Evolutionary conservation across 2,113 vertebrate species (phyloP).

Genomic region (Amazona guildingii): DNA sequence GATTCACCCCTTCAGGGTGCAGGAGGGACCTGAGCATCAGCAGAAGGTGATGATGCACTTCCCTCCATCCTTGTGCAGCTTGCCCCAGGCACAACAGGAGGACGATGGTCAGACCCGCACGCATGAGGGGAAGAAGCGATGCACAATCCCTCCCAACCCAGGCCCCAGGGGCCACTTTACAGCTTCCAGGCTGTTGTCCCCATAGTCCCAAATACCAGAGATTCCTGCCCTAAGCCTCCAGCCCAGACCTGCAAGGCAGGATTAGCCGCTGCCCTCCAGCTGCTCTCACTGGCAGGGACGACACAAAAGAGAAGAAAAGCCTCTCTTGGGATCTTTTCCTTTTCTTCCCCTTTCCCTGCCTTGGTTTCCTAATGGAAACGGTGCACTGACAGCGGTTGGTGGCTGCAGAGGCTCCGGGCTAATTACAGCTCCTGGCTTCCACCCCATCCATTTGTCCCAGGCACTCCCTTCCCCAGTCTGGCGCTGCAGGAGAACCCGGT

Average conservation of each 20-base stretch:
- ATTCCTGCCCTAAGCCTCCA: conserved; percentile 45
- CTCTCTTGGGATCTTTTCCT: not conserved
- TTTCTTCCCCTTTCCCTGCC: not conserved
- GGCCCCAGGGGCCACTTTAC: not conserved
- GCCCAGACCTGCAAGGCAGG: conserved; percentile 35
- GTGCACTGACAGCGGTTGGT: not conserved
- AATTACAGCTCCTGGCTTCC: not conserved
- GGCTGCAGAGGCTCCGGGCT: not conserved
- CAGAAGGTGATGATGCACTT: not conserved
- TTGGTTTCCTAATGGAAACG: not conserved
- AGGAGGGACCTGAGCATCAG: not conserved
- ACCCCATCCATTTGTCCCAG: not conserved
- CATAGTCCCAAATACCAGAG: conserved; percentile 32
- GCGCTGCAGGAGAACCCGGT: not conserved
- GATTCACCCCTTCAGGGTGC: not conserved
- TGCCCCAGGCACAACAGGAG: not conserved
- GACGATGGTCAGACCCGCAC: not conserved
- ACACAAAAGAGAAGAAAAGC: not conserved
- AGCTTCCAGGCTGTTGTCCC: not conserved
- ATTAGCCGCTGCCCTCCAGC: conserved; percentile 30
- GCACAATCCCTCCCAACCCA: not conserved
- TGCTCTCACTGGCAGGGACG: not conserved
- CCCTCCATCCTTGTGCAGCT: not conserved
- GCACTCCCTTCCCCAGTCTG: not conserved
- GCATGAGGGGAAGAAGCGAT: not conserved